Percentiles rank a stretch among this genome's conserved stretches.
These are phyloP conservation scores for Noturus placidus DNA, from an alignment of 2,113 vertebrate genomes.

Conservation along the genomic window DNA sequence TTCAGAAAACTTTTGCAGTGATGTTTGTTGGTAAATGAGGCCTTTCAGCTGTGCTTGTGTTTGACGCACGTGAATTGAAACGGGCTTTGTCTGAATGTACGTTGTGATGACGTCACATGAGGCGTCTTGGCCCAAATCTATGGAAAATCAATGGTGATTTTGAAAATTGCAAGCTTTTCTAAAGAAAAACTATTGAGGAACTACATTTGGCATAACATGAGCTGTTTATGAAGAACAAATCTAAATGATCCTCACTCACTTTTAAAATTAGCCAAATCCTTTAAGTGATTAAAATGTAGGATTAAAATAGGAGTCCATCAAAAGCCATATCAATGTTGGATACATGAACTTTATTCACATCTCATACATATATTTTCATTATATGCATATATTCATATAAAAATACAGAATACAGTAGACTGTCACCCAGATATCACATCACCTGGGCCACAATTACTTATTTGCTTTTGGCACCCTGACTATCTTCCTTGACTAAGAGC, in stretches of 20 bases:
- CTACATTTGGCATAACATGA: background rate
- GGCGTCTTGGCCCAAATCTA: no score
- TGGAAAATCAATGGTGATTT: no score
- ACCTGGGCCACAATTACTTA: constrained; percentile 68
- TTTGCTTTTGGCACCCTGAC: constrained; percentile 73
- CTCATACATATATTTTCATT: constrained; percentile 73
- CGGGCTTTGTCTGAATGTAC: no score
- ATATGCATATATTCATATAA: constrained; percentile 77
- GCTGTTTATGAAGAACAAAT: background rate
- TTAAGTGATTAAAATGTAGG: background rate
- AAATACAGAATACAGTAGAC: constrained; percentile 79
- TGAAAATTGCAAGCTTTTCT: no score
- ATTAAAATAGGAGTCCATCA: background rate
- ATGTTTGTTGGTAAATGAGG: no score
- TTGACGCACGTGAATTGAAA: no score
- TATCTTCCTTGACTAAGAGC: constrained; percentile 67
- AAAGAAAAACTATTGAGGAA: no score
- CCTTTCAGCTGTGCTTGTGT: no score
- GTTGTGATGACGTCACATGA: no score
- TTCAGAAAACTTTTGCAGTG: no score
- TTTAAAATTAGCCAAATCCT: no score
- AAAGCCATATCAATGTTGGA: constrained; percentile 46
- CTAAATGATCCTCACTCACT: no score
- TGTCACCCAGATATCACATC: constrained; percentile 70
- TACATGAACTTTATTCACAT: constrained; percentile 77